Percentiles rank a stretch among this genome's conserved stretches.
These are phyloP conservation scores for Salvelinus namaycush DNA, from an alignment of 2,113 vertebrate genomes.

Conservation along the genomic window DNA sequence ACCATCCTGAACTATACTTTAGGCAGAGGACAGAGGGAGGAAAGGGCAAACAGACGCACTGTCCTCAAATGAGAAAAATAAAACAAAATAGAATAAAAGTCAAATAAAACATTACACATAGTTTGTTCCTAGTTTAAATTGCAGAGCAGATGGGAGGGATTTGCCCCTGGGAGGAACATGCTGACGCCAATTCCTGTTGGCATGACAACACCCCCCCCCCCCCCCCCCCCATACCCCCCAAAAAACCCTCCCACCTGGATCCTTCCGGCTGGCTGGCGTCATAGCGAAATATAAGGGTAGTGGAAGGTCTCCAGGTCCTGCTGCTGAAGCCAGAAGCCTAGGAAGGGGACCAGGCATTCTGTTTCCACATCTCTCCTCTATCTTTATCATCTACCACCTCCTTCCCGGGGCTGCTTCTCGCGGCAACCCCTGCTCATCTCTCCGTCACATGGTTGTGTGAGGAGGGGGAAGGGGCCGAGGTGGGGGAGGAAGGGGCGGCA, in stretches of 20 bases:
- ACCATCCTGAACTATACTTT: constrained; percentile 69
- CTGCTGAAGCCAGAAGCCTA: constrained; percentile 51
- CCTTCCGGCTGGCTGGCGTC: constrained; percentile 58
- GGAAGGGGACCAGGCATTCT: constrained; percentile 51
- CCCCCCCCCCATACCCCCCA: constrained; percentile 40
- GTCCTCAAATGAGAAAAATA: constrained; percentile 49
- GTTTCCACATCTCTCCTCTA: constrained; percentile 53
- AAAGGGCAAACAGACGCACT: constrained; percentile 42
- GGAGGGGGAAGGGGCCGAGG: constrained; percentile 75
- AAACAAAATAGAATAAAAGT: constrained; percentile 50
- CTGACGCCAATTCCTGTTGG: constrained; percentile 75
- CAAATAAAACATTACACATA: constrained; percentile 62
- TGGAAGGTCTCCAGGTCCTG: constrained; percentile 70
- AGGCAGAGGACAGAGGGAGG: constrained; percentile 60
- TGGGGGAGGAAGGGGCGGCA: constrained; percentile 41
- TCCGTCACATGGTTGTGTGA: constrained; percentile 97
- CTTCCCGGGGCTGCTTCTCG: constrained; percentile 28
- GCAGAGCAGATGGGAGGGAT: constrained; percentile 70
- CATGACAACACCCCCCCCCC: constrained; percentile 65
- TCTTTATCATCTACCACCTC: constrained; percentile 56
- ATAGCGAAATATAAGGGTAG: constrained; percentile 63
- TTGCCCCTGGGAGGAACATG: constrained; percentile 60
- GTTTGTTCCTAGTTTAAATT: constrained; percentile 75
- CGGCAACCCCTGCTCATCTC: constrained; percentile 83
- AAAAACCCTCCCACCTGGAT: constrained; percentile 36